phyloP scores from a whole-genome alignment of 2,797 vertebrate species.

The Knipowitschia caucasica region DNA sequence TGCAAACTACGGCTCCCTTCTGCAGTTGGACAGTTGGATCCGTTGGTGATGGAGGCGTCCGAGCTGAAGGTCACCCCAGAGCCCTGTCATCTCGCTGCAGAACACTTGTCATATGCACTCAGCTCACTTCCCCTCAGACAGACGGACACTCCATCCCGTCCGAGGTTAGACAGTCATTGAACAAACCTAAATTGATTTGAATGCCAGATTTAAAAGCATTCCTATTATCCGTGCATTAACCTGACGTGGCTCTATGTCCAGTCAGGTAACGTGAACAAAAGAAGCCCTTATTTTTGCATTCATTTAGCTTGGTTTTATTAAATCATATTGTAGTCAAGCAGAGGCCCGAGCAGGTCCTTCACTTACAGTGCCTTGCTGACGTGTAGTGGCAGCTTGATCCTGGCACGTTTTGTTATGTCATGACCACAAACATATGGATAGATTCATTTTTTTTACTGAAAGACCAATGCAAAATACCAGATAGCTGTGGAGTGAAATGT shows the following conservation, averaged over 20 bases:
- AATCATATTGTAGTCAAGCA: conserved; percentile 34
- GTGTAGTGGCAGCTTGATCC: too few species aligned
- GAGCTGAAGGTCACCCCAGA: conserved; percentile 69
- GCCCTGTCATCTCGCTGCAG: conserved; percentile 58
- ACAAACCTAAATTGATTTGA: background rate
- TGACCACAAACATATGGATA: too few species aligned
- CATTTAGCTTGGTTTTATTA: conserved; percentile 31
- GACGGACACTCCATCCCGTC: conserved; percentile 28
- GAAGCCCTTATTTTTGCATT: conserved; percentile 29
- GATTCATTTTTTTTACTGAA: too few species aligned
- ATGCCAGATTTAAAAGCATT: conserved; percentile 28
- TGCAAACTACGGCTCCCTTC: conserved; percentile 25
- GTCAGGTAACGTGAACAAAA: conserved; percentile 35
- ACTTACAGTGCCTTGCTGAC: too few species aligned
- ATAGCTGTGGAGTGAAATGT: too few species aligned
- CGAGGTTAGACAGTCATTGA: conserved; percentile 14
- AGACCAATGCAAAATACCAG: too few species aligned
- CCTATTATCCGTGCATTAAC: conserved; percentile 36
- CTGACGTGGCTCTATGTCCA: conserved; percentile 9
- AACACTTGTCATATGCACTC: conserved; percentile 57
- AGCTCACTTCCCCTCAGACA: conserved; percentile 29
- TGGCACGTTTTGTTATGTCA: too few species aligned
- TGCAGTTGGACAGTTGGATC: conserved; percentile 55
- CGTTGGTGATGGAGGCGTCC: conserved; percentile 64
- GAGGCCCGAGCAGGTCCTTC: too few species aligned